Evolutionary conservation across 2,888 invertebrate species (phyloP).

Genomic region (Chymomyza procnemis): DNA sequence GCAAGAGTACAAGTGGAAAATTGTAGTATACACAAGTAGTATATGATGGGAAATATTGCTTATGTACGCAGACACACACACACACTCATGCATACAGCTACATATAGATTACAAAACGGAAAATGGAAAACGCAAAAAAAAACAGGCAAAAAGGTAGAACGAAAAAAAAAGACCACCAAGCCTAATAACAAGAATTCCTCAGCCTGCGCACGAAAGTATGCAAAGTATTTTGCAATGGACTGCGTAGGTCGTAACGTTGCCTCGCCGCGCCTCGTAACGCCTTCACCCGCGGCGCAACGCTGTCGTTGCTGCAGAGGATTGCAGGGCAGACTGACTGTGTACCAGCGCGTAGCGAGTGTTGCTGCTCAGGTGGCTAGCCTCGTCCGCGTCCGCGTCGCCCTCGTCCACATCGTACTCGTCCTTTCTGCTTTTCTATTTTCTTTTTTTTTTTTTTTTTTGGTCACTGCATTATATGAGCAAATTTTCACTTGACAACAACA

Average conservation of each 20-base stretch:
- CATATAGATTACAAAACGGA: slow-evolving; percentile 7
- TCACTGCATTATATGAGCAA: background rate
- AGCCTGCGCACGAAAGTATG: slow-evolving; percentile 8
- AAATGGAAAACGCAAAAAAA: background rate
- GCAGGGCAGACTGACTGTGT: too few relatives aligned
- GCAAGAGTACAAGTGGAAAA: background rate
- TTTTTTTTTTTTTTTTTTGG: background rate
- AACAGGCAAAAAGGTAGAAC: too few relatives aligned
- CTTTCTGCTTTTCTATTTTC: too few relatives aligned
- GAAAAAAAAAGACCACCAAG: slow-evolving; percentile 14
- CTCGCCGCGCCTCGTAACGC: background rate
- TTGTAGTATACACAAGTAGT: background rate
- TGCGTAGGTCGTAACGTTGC: background rate
- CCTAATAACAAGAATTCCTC: slow-evolving; percentile 4
- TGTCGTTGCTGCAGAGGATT: background rate
- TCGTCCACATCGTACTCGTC: too few relatives aligned
- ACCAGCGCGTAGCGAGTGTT: background rate
- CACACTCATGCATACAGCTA: background rate
- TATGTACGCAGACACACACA: background rate
- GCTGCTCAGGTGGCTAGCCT: background rate
- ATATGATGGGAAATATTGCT: slow-evolving; percentile 8
- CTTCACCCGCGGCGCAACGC: background rate
- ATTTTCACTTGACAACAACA: background rate
- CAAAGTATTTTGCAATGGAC: background rate
- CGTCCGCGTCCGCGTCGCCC: too few relatives aligned